Base-by-base conservation (phyloP, 2,797 vertebrate species). In the Anguilla anguilla region DNA sequence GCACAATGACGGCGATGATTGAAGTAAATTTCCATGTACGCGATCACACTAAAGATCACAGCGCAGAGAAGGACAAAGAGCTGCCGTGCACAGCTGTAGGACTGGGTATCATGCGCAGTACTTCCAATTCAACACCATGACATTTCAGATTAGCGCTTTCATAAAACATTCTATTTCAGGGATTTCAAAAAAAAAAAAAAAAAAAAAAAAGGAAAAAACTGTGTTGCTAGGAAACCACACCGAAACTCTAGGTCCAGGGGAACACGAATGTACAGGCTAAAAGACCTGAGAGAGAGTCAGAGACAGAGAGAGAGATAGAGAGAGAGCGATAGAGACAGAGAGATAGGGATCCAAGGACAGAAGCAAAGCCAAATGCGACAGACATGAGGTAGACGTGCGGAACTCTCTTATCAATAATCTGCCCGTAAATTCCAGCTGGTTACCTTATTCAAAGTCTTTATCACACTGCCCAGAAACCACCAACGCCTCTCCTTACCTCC, bases 111-210 rank as follows among this genome's bases (percentile, higher is more conserved):
- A 57, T 35, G 43, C 11, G 19, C 28, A 39, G 69, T 43, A 59
- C 55, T 86, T 59, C 39, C 53, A 86, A 86, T 79, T 57, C 69
- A 39, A 61, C 69, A 86, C 51, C 86, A 81, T 77, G 72, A 81
- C 69, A 57, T 86, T 86, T 53, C 69, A 79, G 69, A 86, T 86
- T 72, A 86, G 85, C 59, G n/a, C 86, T 86, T 86, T 86, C 86
- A 86, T 86, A 86, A 83, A 85, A 67, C 84, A 55, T 86, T 89
- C 77, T 87, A 86, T 87, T 86, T 89, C 86, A 88, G 84, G 89
- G 67, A 89, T 86, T 83, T 87, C 87, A 67, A 67, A 72, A 72
- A 72, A 72, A 72, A 69, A 31, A n/a, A 28, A 67, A 28, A 67
- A n/a, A n/a, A n/a, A n/a, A 46, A 39, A 74, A 74, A 13, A 15